Evolutionary conservation across 2,888 invertebrate species (phyloP).

Genomic region (Sarcophaga subvicina): DNA sequence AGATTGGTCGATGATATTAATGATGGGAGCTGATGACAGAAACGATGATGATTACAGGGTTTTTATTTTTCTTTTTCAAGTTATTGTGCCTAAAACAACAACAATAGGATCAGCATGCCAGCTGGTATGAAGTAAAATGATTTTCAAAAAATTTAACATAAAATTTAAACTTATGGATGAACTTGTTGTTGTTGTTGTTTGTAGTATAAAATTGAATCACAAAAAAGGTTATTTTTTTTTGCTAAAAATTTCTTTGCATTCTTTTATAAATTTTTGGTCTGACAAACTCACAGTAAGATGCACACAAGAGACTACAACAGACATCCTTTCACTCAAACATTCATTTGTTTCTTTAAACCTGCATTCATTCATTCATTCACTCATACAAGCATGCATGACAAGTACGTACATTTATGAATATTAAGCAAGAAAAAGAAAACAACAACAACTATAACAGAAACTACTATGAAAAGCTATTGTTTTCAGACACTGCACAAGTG

Average conservation of each 20-base stretch:
- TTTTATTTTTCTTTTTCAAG: no score
- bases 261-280: background rate
- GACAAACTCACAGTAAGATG: constrained; percentile 23
- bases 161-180: constrained; percentile 19
- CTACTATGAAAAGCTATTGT: constrained; percentile 3
- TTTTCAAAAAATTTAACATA: constrained; percentile 35
- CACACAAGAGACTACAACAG: background rate
- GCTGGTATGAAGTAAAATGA: background rate
- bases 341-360: no score
- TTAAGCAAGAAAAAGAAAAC: constrained; percentile 28
- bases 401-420: constrained; percentile 51
- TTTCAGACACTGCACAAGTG: background rate
- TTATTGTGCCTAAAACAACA: no score
- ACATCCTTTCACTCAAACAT: background rate
- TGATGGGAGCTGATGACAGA: no score
- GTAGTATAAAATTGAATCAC: constrained; percentile 29
- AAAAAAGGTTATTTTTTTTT: constrained; percentile 15
- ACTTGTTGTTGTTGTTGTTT: background rate
- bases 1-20: background rate
- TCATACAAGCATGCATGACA: constrained; percentile 37
- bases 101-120: no score
- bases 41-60: background rate
- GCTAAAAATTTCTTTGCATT: constrained; percentile 1
- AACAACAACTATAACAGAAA: constrained; percentile 8
- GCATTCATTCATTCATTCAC: background rate